Conservation (phyloP, 2,888 invertebrate genomes). For the Oxystoma pomonae region DNA sequence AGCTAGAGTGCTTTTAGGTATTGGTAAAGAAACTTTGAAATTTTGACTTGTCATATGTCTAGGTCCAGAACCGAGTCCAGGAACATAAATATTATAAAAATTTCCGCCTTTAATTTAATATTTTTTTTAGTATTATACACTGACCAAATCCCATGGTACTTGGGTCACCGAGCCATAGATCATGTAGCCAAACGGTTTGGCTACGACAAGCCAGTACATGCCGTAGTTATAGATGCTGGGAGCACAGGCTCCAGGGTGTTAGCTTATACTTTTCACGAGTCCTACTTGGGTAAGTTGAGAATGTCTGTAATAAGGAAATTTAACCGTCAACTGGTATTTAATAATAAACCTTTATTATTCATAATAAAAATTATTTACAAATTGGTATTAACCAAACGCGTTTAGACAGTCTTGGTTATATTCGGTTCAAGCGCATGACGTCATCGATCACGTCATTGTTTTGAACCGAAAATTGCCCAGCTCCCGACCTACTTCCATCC, state of each 20-base stretch:
- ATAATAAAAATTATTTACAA: too few species aligned
- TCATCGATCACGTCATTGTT: too few species aligned
- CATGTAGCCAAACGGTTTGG: slow-evolving; percentile 70
- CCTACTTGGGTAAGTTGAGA: slow-evolving; percentile 60
- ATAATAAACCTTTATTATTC: too few species aligned
- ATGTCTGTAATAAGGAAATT: too few species aligned
- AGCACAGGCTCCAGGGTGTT: slow-evolving; percentile 86
- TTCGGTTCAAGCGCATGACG: too few species aligned
- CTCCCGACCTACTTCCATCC: background rate
- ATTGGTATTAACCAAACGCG: too few species aligned
- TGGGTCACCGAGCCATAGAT: slow-evolving; percentile 59
- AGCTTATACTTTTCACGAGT: slow-evolving; percentile 79
- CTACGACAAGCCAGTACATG: slow-evolving; percentile 68
- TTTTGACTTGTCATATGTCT: too few species aligned
- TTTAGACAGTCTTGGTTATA: too few species aligned
- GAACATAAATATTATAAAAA: too few species aligned
- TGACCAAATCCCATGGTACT: slow-evolving; percentile 50
- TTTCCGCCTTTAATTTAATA: slow-evolving; percentile 2
- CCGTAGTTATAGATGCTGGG: slow-evolving; percentile 90
- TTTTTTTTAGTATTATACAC: slow-evolving; percentile 52
- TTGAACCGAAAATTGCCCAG: slow-evolving; percentile 1
- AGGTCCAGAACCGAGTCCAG: too few species aligned
- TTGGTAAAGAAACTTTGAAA: background rate
- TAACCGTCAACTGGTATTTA: too few species aligned
- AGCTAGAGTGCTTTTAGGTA: too few species aligned